Evolutionary conservation across 1,140 invertebrate species (phyloP), one percentile per base, ranked within the genome.

Genomic region (Tetranychus cinnabarinus): DNA sequence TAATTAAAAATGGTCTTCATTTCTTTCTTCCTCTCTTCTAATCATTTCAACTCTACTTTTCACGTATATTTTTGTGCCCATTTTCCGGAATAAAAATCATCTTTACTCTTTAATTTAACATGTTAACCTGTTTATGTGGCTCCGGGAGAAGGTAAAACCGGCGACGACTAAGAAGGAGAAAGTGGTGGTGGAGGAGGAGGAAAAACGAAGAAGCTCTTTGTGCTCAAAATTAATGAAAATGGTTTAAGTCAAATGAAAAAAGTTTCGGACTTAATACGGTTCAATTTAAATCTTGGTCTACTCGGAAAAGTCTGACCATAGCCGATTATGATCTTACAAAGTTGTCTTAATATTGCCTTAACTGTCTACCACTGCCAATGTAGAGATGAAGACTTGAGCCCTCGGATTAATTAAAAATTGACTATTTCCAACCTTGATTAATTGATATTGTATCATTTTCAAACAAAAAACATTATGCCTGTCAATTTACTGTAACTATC

Each of bases 241-340:
- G 55, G 15, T n/a, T n/a, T 8, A 12, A 31, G 34, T 56, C 55
- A 37, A 36, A 4, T 37, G 37, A 56, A 1, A 39, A 39, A 36
- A 37, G 15, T 35, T 56, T 56, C 10, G 37, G 37, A 56, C 33
- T 56, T 3, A 56, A 56, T 12, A 56, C 7, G 0, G 4, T 36
- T 2, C 58, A 58, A 48, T n/a, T 65, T 6, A 73, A 74, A 61
- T 77, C 86, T 65, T 75, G 74, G 71, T n/a, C 33, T 6, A 71
- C 71, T 54, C 81, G 82, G 71, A 79, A 80, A 63, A 79, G 81
- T 54, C 77, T 77, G 35, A 79, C 76, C 42, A 91, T 95, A 66
- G 92, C 85, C 66, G 84, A 88, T 64, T 85, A 86, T 62, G 88
- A 95, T 73, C 87, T 88, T 92, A 87, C 74, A 90, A 92, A 74